Percentiles rank a stretch among this genome's conserved stretches.
Conservation (phyloP, 1,140 invertebrate genomes). For the Dolichoris vasculosae region DNA sequence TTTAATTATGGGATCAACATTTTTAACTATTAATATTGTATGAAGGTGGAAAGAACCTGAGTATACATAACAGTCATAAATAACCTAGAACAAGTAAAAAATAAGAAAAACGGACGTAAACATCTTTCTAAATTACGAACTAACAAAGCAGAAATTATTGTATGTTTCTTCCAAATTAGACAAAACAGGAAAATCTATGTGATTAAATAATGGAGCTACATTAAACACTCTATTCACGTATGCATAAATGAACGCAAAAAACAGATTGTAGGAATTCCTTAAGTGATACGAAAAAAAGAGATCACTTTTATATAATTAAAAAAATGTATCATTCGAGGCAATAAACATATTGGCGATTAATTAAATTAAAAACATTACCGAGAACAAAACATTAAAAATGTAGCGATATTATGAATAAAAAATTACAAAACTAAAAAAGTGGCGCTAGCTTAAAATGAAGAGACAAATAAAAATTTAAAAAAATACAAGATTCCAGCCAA, state of each 20-base stretch:
- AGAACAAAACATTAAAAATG: not conserved
- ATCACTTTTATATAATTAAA: not conserved
- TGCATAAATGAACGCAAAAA: not conserved
- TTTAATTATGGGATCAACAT: too few species aligned
- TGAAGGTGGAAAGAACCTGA: too few species aligned
- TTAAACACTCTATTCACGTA: not conserved
- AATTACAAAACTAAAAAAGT: not conserved
- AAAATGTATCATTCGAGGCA: not conserved
- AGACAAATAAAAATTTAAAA: not conserved
- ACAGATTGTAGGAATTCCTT: not conserved
- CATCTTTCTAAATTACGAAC: too few species aligned
- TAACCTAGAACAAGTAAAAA: too few species aligned
- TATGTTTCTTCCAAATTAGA: too few species aligned
- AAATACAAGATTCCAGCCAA: not conserved
- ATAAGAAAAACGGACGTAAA: too few species aligned
- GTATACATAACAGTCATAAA: too few species aligned
- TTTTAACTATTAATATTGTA: too few species aligned
- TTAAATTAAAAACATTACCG: not conserved
- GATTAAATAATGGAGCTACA: not conserved
- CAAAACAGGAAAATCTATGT: too few species aligned
- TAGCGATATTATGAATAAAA: not conserved
- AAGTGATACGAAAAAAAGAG: not conserved
- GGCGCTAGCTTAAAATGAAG: not conserved
- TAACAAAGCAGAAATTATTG: too few species aligned
- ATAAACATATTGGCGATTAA: not conserved